These are phyloP conservation scores for Zosterops pallidus DNA, from an alignment of 2,113 vertebrate genomes.

Conservation along the genomic window DNA sequence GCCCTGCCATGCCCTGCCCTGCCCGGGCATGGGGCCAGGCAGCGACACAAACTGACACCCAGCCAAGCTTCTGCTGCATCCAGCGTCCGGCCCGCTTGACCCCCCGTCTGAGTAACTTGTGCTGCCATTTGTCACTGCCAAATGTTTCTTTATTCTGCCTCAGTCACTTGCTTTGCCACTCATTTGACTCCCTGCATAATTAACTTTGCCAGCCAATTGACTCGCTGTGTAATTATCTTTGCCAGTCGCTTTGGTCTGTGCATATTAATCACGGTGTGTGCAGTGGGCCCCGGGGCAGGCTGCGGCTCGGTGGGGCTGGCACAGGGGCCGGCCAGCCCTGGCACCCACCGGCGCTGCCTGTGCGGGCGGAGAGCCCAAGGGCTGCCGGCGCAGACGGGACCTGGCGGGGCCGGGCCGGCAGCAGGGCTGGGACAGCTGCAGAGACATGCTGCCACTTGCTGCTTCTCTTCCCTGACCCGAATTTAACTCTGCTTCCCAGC, in stretches of 20 bases:
- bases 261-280: constrained; percentile 28
- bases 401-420: background rate
- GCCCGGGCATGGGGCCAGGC: background rate
- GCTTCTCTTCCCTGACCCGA: background rate
- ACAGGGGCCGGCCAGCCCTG: background rate
- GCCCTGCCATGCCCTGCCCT: background rate
- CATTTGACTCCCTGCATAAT: constrained; percentile 51
- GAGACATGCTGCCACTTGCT: background rate
- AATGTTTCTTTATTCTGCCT: constrained; percentile 42
- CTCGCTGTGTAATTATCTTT: constrained; percentile 56
- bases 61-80: background rate
- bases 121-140: constrained; percentile 61
- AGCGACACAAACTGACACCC: background rate
- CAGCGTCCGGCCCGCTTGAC: constrained; percentile 1
- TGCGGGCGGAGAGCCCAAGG: accelerated
- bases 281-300: background rate
- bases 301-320: background rate
- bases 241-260: constrained; percentile 24
- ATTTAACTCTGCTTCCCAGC: background rate
- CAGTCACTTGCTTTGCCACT: constrained; percentile 29
- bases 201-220: constrained; percentile 68
- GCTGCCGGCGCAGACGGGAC: background rate
- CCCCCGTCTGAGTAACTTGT: constrained; percentile 10
- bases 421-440: background rate
- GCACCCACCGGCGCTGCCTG: background rate